These are phyloP conservation scores for Lacanobia wlatinum DNA, from an alignment of 2,888 invertebrate genomes.

Conservation along the genomic window DNA sequence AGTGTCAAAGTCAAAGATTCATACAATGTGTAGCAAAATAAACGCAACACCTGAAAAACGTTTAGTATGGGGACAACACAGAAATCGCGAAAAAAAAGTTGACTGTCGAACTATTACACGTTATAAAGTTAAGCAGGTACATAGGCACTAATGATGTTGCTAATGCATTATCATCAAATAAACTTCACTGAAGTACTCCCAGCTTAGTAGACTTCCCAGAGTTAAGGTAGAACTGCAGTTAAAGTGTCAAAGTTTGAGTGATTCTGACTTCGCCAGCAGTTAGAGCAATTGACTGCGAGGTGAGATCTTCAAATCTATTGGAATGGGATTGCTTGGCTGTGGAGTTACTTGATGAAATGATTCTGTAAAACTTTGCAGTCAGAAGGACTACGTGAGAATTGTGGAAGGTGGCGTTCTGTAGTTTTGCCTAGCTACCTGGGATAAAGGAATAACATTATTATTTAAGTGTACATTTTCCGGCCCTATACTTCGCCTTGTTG, in stretches of 20 bases:
- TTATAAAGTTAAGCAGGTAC: too few relatives aligned
- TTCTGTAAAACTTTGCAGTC: neutral
- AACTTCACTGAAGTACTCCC: neutral
- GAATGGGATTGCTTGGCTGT: constrained; percentile 8
- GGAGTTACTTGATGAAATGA: neutral
- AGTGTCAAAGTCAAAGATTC: too few relatives aligned
- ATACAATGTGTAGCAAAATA: too few relatives aligned
- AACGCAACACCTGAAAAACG: too few relatives aligned
- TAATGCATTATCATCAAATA: neutral
- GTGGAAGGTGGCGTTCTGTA: neutral
- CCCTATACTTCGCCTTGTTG: too few relatives aligned
- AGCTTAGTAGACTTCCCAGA: neutral
- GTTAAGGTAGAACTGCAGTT: constrained; percentile 19
- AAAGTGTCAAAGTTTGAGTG: constrained; percentile 26
- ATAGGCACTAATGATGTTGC: too few relatives aligned
- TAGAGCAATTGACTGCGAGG: constrained; percentile 8
- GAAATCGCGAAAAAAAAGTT: too few relatives aligned
- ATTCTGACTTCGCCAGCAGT: constrained; percentile 2
- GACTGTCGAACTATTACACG: too few relatives aligned
- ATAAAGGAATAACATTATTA: too few relatives aligned
- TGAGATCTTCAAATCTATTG: constrained; percentile 11
- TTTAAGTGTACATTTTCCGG: too few relatives aligned
- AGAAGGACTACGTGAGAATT: neutral
- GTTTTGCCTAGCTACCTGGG: too few relatives aligned
- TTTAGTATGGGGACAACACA: too few relatives aligned